Conservation (phyloP, 2,113 vertebrate species). For the Pelodiscus sinensis region DNA sequence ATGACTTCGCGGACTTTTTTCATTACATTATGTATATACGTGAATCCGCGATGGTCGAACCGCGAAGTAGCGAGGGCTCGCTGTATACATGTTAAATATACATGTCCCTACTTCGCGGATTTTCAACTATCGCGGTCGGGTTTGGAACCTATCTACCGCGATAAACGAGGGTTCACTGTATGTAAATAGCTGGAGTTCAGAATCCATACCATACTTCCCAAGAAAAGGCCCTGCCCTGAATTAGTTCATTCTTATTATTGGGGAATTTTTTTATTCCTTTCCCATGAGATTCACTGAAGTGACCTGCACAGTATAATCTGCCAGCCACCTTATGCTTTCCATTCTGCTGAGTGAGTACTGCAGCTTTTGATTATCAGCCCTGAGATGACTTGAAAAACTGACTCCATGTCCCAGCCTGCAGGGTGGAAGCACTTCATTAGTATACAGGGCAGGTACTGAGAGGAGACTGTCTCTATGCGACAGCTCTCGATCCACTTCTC, state of each 20-base stretch:
- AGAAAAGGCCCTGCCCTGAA: slow-evolving; percentile 26
- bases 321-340: slow-evolving; percentile 33
- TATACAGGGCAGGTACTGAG: slow-evolving; percentile 62
- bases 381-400: slow-evolving; percentile 56
- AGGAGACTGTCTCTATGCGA: slow-evolving; percentile 65
- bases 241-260: slow-evolving; percentile 28
- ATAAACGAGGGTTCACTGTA: no score
- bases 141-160: no score
- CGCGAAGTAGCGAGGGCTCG: no score
- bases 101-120: no score
- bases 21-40: no score
- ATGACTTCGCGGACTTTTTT: no score
- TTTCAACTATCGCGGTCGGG: no score
- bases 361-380: slow-evolving; percentile 63
- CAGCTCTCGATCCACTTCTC: slow-evolving; percentile 57
- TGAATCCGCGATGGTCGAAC: no score
- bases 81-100: no score
- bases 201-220: not conserved
- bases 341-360: slow-evolving; percentile 66
- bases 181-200: slow-evolving; percentile 40
- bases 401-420: slow-evolving; percentile 59
- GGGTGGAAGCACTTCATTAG: slow-evolving; percentile 52
- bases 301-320: slow-evolving; percentile 43
- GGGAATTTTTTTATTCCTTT: slow-evolving; percentile 48
- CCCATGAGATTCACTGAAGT: slow-evolving; percentile 43